These are phyloP conservation scores for Pangasius macronema DNA, from an alignment of 2,797 vertebrate species.

Conservation along the genomic window DNA sequence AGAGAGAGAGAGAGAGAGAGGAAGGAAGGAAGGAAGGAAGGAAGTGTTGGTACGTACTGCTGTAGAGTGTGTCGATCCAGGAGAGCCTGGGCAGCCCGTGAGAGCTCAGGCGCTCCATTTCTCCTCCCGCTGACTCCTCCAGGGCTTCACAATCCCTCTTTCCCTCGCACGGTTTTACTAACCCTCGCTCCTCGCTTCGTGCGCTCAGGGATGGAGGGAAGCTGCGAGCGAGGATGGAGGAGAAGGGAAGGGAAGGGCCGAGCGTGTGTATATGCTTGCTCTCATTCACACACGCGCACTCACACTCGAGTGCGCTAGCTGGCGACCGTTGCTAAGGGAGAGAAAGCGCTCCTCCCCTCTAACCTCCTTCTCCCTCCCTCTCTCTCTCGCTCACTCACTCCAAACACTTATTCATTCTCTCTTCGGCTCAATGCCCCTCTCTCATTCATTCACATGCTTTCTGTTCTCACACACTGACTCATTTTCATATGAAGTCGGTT, in stretches of 20 bases:
- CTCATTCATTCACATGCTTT: not conserved
- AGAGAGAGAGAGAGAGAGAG: not conserved
- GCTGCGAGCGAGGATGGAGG: constrained; percentile 50
- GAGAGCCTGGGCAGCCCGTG: constrained; percentile 92
- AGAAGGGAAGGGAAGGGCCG: constrained; percentile 39
- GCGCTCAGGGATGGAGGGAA: constrained; percentile 57
- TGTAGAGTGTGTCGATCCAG: constrained; percentile 98
- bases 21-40: not conserved
- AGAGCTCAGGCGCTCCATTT: constrained; percentile 95
- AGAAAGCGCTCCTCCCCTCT: constrained; percentile 67
- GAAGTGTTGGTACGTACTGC: constrained; percentile 83
- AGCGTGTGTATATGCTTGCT: not conserved
- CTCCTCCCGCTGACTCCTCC: constrained; percentile 62
- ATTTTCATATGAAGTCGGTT: not conserved
- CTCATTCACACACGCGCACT: constrained; percentile 11
- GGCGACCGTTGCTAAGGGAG: constrained; percentile 80
- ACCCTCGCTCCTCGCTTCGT: constrained; percentile 13
- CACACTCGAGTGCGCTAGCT: constrained; percentile 60
- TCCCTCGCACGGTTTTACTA: not conserved
- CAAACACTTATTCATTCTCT: constrained; percentile 18
- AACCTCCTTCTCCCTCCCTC: constrained; percentile 33
- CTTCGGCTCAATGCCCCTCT: not conserved
- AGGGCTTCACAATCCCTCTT: constrained; percentile 62
- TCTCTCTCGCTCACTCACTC: not conserved
- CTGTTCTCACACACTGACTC: not conserved